Evolutionary conservation across 2,797 vertebrate genomes (phyloP).

Genomic region (Spinibarbus caldwelli): DNA sequence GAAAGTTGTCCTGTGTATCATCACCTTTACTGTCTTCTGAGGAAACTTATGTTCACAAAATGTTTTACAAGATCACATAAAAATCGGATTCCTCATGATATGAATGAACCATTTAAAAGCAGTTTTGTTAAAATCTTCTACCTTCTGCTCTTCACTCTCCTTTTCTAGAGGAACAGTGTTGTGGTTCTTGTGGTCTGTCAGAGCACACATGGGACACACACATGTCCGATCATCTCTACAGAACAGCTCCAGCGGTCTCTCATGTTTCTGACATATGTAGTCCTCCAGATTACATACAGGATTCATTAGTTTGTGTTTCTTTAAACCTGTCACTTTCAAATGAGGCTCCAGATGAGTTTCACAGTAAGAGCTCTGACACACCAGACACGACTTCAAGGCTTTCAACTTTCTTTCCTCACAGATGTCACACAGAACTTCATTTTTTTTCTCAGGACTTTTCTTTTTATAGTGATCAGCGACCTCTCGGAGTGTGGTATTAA

Average conservation of each 20-base stretch:
- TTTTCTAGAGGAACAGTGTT: background rate
- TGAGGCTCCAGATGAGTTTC: no score
- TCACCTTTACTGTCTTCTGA: background rate
- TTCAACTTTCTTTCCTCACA: no score
- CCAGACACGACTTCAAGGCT: no score
- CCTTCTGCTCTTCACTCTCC: background rate
- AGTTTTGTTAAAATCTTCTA: background rate
- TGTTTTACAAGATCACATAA: background rate
- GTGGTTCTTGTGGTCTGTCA: background rate
- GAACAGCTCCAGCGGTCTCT: background rate
- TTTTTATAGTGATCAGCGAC: background rate
- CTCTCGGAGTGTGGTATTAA: background rate
- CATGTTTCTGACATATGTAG: no score
- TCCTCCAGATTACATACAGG: no score
- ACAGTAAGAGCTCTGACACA: no score
- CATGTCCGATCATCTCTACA: background rate
- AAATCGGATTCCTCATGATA: background rate
- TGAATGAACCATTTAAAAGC: background rate
- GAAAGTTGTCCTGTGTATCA: no score
- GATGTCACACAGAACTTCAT: background rate
- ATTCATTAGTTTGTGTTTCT: no score
- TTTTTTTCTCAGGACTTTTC: background rate
- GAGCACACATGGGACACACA: background rate
- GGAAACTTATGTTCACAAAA: background rate
- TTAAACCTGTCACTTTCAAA: no score